Percentiles rank a stretch among this genome's conserved stretches.
Conservation (phyloP, 2,797 vertebrate species). For the Peromyscus eremicus region DNA sequence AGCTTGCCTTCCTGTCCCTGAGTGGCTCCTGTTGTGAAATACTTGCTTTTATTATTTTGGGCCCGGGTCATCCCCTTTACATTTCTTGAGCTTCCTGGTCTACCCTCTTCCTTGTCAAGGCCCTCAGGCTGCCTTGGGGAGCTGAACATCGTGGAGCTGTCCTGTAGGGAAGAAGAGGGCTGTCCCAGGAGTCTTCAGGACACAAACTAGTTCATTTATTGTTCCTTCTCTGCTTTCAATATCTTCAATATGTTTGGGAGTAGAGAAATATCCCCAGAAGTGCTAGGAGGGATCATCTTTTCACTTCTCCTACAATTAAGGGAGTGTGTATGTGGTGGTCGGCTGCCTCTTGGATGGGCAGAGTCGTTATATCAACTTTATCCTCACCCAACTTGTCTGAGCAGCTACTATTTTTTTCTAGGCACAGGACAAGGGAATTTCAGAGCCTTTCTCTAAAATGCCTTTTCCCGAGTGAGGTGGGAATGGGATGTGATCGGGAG, state of each 20-base stretch:
- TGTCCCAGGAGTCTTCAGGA: constrained; percentile 33
- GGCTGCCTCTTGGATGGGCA: constrained; percentile 12
- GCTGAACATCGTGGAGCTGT: not conserved
- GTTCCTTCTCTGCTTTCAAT: not conserved
- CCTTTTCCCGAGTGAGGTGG: not conserved
- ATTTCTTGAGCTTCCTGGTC: constrained; percentile 35
- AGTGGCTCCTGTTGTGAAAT: constrained; percentile 57
- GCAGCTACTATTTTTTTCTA: not conserved
- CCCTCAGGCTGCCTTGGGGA: constrained; percentile 15
- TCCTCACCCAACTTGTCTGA: not conserved
- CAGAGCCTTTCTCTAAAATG: constrained; percentile 16
- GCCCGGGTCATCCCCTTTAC: constrained; percentile 15
- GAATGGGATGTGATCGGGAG: constrained; percentile 29
- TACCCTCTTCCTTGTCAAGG: constrained; percentile 27
- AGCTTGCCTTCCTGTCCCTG: constrained; percentile 45
- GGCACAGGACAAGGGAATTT: constrained; percentile 34
- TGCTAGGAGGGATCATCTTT: constrained; percentile 19
- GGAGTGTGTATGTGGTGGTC: not conserved
- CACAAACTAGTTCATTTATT: constrained; percentile 33
- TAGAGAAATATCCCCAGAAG: constrained; percentile 18
- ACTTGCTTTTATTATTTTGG: constrained; percentile 64
- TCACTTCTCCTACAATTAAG: constrained; percentile 34
- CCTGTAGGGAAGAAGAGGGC: constrained; percentile 43
- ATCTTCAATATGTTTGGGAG: constrained; percentile 25
- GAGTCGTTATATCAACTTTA: not conserved